phyloP scores from a whole-genome alignment of 2,113 vertebrate species.

The Talpa occidentalis region DNA sequence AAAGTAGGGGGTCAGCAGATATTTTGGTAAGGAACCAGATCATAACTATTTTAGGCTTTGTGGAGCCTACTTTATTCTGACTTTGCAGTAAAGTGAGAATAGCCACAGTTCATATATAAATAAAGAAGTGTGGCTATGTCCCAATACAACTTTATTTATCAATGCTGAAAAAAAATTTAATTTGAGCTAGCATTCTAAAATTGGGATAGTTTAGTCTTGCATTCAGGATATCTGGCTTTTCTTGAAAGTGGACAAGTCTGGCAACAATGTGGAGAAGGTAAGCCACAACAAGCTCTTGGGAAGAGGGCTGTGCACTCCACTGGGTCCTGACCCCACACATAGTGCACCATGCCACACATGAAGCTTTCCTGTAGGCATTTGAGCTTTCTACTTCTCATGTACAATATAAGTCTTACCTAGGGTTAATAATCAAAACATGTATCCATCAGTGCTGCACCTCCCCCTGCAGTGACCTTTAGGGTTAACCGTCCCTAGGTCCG shows the following conservation, averaged over 20 bases:
- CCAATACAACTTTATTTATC: slow-evolving; percentile 36
- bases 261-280: background rate
- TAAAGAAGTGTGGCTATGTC: background rate
- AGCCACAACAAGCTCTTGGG: background rate
- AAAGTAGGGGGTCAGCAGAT: background rate
- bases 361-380: background rate
- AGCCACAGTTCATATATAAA: background rate
- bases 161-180: background rate
- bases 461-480: too few species aligned
- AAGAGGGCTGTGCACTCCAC: background rate
- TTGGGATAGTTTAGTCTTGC: background rate
- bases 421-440: background rate
- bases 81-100: background rate
- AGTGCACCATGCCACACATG: background rate
- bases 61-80: background rate
- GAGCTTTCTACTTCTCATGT: background rate
- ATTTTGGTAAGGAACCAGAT: background rate
- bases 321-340: background rate
- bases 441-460: too few species aligned
- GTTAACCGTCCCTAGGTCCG: too few species aligned
- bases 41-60: background rate
- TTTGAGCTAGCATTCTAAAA: slow-evolving; percentile 22
- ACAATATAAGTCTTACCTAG: background rate
- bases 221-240: background rate
- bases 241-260: background rate